A percentile compares a stretch with the other conserved stretches of the same genome.
Conservation (phyloP, 2,888 invertebrate species). For the Lathronympha strigana region DNA sequence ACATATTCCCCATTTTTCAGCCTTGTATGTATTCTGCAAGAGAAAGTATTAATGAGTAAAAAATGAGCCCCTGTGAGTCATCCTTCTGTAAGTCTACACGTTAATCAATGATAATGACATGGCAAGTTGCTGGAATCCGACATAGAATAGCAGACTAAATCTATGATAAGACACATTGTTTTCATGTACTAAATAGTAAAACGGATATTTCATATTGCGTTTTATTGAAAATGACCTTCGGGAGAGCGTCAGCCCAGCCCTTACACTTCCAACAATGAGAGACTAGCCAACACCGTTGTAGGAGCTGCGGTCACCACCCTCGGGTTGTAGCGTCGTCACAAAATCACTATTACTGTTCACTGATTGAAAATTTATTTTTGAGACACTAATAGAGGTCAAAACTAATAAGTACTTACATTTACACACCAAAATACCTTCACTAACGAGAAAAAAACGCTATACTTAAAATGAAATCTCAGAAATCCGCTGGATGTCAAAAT, state of each 20-base stretch:
- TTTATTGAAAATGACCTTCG: constrained; percentile 26
- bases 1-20: constrained; percentile 97
- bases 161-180: constrained; percentile 35
- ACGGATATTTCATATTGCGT: constrained; percentile 15
- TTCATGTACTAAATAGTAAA: background rate
- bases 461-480: constrained; percentile 88
- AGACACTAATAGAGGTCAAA: constrained; percentile 35
- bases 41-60: constrained; percentile 57
- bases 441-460: constrained; percentile 86
- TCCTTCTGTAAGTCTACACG: constrained; percentile 71
- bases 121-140: constrained; percentile 68
- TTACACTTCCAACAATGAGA: constrained; percentile 65
- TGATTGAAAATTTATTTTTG: constrained; percentile 41
- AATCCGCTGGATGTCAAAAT: constrained; percentile 92
- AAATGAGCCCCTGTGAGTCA: constrained; percentile 73
- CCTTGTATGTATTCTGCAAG: constrained; percentile 81
- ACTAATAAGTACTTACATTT: constrained; percentile 75
- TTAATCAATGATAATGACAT: constrained; percentile 84
- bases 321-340: constrained; percentile 55
- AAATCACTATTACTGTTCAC: constrained; percentile 53
- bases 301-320: constrained; percentile 83
- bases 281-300: constrained; percentile 81
- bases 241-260: constrained; percentile 39
- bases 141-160: constrained; percentile 36
- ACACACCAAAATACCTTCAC: constrained; percentile 81